Conservation (phyloP, 2,113 vertebrate genomes). For the Scomber scombrus region DNA sequence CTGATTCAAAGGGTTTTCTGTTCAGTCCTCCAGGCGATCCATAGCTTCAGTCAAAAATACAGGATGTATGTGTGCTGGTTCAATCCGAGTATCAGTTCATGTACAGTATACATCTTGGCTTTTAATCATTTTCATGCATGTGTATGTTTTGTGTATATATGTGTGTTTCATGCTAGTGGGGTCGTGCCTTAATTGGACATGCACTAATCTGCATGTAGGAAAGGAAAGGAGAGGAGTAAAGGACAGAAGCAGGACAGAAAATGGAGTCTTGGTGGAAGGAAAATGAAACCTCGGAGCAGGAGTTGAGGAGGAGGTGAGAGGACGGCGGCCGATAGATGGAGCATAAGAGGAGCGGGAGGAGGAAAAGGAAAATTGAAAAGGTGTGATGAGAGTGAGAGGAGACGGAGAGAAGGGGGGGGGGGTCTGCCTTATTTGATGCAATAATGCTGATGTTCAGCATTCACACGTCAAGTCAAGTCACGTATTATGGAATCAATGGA, state of each 20-base stretch:
- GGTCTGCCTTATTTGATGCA: conserved; percentile 44
- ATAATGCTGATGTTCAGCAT: conserved; percentile 38
- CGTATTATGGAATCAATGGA: conserved; percentile 24
- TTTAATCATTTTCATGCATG: conserved; percentile 30
- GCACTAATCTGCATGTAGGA: conserved; percentile 13
- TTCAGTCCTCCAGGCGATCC: conserved; percentile 42
- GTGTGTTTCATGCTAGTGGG: conserved; percentile 5
- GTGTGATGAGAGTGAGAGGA: conserved; percentile 28
- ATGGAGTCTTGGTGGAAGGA: conserved; percentile 9
- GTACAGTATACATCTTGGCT: conserved; percentile 17
- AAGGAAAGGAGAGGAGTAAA: background rate
- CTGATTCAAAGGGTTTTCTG: conserved; percentile 63
- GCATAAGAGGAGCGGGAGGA: background rate
- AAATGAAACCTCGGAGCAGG: conserved; percentile 55
- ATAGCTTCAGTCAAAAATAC: conserved; percentile 41
- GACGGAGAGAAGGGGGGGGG: background rate
- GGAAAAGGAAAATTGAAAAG: conserved; percentile 26
- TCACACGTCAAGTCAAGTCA: conserved; percentile 10
- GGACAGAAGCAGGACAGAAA: conserved; percentile 19
- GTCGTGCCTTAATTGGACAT: background rate
- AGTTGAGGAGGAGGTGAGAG: conserved; percentile 47
- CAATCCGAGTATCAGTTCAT: conserved; percentile 18
- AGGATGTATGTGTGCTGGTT: conserved; percentile 21
- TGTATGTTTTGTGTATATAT: conserved; percentile 25
- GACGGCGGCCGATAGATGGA: conserved; percentile 21